Evolutionary conservation across 2,888 invertebrate species (phyloP).

Genomic region (Dilophus febrilis): DNA sequence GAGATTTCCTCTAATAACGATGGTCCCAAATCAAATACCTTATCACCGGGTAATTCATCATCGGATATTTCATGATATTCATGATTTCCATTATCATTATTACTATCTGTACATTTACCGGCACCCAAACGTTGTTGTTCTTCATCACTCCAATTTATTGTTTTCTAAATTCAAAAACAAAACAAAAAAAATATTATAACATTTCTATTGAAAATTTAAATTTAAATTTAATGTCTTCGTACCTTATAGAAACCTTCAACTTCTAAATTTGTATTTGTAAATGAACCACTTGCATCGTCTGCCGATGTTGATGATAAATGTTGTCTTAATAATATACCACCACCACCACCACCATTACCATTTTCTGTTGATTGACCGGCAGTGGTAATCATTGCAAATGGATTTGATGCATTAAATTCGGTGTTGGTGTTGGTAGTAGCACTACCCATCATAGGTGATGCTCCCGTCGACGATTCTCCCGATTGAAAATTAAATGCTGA

Average conservation of each 20-base stretch:
- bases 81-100: constrained; percentile 26
- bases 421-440: constrained; percentile 7
- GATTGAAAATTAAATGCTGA: constrained; percentile 27
- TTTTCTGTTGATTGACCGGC: constrained; percentile 1
- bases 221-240: not conserved
- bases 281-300: constrained; percentile 11
- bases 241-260: constrained; percentile 9
- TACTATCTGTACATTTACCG: constrained; percentile 14
- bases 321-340: not conserved
- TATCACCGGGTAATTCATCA: constrained; percentile 39
- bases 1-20: constrained; percentile 82
- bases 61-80: constrained; percentile 75
- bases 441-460: constrained; percentile 1
- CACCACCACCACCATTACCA: no score
- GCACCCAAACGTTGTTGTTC: constrained; percentile 26
- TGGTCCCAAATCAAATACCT: constrained; percentile 60
- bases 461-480: no score
- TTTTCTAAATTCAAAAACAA: no score
- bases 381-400: constrained; percentile 21
- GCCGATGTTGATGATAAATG: not conserved
- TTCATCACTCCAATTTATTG: constrained; percentile 13
- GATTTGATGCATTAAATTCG: constrained; percentile 20
- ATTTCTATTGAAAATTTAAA: no score
- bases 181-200: not conserved
- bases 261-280: constrained; percentile 16